Evolutionary conservation across 37 sponge, comb jelly and placozoan genomes (phyloP), one percentile per base, ranked within the genome.

Genomic region (Haliclona indistincta): DNA sequence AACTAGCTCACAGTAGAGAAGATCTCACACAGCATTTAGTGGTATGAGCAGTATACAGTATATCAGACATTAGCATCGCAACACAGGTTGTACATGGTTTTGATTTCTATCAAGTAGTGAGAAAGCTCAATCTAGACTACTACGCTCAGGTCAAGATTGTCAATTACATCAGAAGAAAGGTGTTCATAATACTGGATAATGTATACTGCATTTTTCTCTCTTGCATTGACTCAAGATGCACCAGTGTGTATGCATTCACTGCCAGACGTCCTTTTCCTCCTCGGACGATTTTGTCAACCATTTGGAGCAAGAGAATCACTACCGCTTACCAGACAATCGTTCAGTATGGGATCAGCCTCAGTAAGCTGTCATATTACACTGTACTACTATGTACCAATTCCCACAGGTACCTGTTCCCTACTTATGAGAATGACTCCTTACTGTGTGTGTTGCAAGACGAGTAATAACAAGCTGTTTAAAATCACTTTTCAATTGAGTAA

Each of bases 121-220:
- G 19, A 11, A 30, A 28, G 8, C 25, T n/a, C 19, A 23, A 66
- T 28, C 44, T 71, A 66, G 86, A 88, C 53, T 88, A 86, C 73
- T 93, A 93, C 68, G n/a, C 33, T 1, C 67, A 77, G 51, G 74
- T 93, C 23, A 88, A 84, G 54, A 35, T 75, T 6, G 66, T 93
- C 45, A 93, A 93, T 73, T 93, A 81, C 78, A 76, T 93, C 41
- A 79, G 93, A 25, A 74, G 89, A 47, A 76, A 84, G 71, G 85
- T 93, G 3, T 15, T 40, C 52, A 33, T 67, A 2, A 38, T 36
- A 1, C 3, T 0, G 2, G 37, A 56, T 35, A 29, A 32, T 4
- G 7, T 30, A 23, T 58, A 58, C 51, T 47, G 15, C 51, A 17
- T 10, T 47, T 17, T 17, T 15, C 51, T 17, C 15, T 15, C 15